Evolutionary conservation across 2,888 invertebrate genomes (phyloP).

Genomic region (Ectemnius cavifrons): DNA sequence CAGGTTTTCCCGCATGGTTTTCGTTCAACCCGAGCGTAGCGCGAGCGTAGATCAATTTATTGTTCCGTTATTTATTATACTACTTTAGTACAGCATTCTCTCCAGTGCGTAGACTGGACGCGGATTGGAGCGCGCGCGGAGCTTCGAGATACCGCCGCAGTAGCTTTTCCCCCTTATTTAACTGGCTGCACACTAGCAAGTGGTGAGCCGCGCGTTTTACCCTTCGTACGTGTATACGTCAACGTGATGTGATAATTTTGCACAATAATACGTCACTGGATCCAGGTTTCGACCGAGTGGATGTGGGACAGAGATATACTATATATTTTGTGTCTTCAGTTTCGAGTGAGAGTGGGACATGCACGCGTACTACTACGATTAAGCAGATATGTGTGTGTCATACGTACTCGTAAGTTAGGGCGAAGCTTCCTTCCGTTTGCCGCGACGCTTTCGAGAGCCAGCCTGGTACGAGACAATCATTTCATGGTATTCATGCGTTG

Average conservation of each 20-base stretch:
- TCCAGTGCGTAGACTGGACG: not conserved
- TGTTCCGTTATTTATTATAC: constrained; percentile 18
- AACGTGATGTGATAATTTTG: constrained; percentile 57
- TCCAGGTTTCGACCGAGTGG: constrained; percentile 32
- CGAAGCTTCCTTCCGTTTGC: constrained; percentile 3
- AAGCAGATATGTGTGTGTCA: constrained; percentile 11
- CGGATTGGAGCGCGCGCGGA: not conserved
- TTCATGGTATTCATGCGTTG: constrained; percentile 33
- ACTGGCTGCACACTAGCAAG: no score
- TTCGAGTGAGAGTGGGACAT: constrained; percentile 25
- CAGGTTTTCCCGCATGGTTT: not conserved
- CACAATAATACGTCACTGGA: constrained; percentile 50
- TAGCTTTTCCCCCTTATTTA: not conserved
- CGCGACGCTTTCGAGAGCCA: constrained; percentile 6
- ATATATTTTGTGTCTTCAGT: constrained; percentile 36
- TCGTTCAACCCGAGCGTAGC: not conserved
- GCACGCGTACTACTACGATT: constrained; percentile 41
- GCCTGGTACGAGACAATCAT: constrained; percentile 44
- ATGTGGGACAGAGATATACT: constrained; percentile 13
- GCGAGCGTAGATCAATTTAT: not conserved
- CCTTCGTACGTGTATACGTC: constrained; percentile 23
- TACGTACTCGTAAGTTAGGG: not conserved
- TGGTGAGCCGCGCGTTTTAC: constrained; percentile 7
- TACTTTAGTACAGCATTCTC: constrained; percentile 4
- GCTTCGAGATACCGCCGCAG: not conserved